Evolutionary conservation across 2,113 vertebrate species (phyloP), one percentile per base, ranked within the genome.

Genomic region (Thamnophis sirtalis): DNA sequence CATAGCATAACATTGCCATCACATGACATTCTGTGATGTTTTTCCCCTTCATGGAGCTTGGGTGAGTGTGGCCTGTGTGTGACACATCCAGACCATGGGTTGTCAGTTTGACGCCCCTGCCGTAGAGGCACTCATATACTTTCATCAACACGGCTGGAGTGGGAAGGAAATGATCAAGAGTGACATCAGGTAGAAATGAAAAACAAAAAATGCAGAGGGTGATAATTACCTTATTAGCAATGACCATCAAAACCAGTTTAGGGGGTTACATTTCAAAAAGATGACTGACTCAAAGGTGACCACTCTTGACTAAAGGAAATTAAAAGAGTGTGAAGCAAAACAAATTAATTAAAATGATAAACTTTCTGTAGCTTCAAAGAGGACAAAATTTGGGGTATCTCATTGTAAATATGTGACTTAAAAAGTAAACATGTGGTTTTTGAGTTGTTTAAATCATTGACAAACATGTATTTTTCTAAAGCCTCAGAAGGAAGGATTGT

Each of bases 1-100:
- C 50, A 51, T 13, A 54, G 53, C 53, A 15, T 54, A 13, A 54
- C 3, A 13, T 53, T 53, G 53, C 11, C 13, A 9, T 4, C 53
- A 54, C 0, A 13, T 54, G 11, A 54, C 2, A 0, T 54, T 15
- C 15, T 54, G 53, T 0, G 1, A 54, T 15, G 3, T 4, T 54
- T 54, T 54, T 51, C 2, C 53, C 3, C 53, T 54, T 54, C 53
- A 54, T 3, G 13, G 13, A 54, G 11, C 53, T 54, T 3, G 53
- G 3, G 53, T 54, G 53, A 54, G 13, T 9, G 53, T 54, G 53
- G 11, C 53, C 53, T 54, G 53, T 1, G 3, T 3, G 3, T 1
- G 53, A 54, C 1, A 0, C 53, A 54, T 15, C 53, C 13, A 3
- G 13, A 54, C 11, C 0, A 0, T 4, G 3, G 53, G 3, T 13